Percentiles rank a stretch among this genome's conserved stretches.
Evolutionary conservation across 2,888 invertebrate genomes (phyloP).

Genomic region (Hypena proboscidalis): DNA sequence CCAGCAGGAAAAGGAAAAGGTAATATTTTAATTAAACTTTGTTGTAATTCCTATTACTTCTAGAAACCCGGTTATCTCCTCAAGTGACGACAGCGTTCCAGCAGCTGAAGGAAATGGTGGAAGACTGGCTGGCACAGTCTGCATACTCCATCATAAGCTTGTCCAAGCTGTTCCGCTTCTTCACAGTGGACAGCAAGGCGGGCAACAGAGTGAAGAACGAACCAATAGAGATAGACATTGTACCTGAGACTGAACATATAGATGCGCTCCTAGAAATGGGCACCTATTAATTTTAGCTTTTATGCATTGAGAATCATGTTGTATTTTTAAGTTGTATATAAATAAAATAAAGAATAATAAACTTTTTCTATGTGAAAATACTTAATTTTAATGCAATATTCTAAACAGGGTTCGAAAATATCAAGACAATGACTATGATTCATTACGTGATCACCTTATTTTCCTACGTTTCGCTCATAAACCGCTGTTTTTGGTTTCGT

Average conservation of each 20-base stretch:
- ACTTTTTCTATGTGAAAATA: not conserved
- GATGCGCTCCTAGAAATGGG: conserved; percentile 79
- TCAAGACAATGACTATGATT: too few relatives aligned
- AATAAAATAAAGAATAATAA: conserved; percentile 7
- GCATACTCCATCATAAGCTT: conserved; percentile 89
- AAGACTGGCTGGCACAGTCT: conserved; percentile 88
- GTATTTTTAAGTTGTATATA: conserved; percentile 31
- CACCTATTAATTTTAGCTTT: conserved; percentile 52
- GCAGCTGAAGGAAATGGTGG: conserved; percentile 87
- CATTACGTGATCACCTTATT: too few relatives aligned
- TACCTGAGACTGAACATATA: conserved; percentile 78
- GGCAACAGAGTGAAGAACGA: conserved; percentile 60
- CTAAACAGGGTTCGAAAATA: too few relatives aligned
- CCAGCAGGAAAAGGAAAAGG: too few relatives aligned
- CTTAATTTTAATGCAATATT: not conserved
- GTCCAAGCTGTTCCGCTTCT: conserved; percentile 82
- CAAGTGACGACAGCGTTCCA: conserved; percentile 85
- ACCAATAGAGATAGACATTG: conserved; percentile 71
- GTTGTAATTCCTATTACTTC: conserved; percentile 53
- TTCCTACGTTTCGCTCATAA: too few relatives aligned
- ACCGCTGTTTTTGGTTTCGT: too few relatives aligned
- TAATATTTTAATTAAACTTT: not conserved
- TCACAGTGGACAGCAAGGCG: conserved; percentile 64
- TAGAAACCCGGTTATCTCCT: conserved; percentile 81
- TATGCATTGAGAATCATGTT: conserved; percentile 33